Base-by-base conservation (phyloP, 35 echinoderm and acorn worm genomes). In the Ophioderma brevispina region DNA sequence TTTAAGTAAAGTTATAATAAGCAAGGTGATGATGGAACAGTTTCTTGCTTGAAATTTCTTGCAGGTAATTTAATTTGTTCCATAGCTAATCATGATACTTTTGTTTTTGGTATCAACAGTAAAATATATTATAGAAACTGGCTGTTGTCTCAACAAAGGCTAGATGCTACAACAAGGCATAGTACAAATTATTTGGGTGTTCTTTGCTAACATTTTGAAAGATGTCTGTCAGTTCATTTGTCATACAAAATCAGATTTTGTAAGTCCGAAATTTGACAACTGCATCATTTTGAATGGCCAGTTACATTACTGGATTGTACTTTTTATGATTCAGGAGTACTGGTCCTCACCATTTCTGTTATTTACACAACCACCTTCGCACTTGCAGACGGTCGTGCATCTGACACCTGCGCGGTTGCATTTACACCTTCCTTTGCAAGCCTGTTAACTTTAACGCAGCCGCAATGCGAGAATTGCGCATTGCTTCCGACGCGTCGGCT, bases 361-460 rank as follows among this genome's bases (percentile, higher is more conserved):
- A 80, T 80, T 80, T 18, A 18, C 38, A 36, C 81, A 84, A 31
- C 43, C 81, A 49, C 81, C 39, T 84, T 84, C 81, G 42, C 81
- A 84, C 11, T 43, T 49, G 28, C 81, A 84, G 17, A 84, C 8
- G 42, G 35, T 34, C 49, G 81, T 84, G 32, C 81, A 84, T 41
- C 39, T 15, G 43, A 84, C 39, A 49, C 43, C 81, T 40, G 81
- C 81, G 8, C 32, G 11, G 32, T 41, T 21, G 39, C 81, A 84
- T 49, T 55, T 84, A 33, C 81, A 84, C 43, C 81, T 41, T 33
- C 43, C 43, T 32, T 36, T 33, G 32, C 81, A 84, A 43, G 39
- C 39, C 28, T 84, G n/a, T n/a, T n/a, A n/a, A n/a, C n/a, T 43
- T 19, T 39, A 1, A 41, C 81, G 42, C 15, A 30, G 15, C 36